A percentile compares a stretch with the other conserved stretches of the same genome.
These are phyloP conservation scores for Lasioglossum villosulum DNA, from an alignment of 2,888 invertebrate genomes.

Conservation along the genomic window DNA sequence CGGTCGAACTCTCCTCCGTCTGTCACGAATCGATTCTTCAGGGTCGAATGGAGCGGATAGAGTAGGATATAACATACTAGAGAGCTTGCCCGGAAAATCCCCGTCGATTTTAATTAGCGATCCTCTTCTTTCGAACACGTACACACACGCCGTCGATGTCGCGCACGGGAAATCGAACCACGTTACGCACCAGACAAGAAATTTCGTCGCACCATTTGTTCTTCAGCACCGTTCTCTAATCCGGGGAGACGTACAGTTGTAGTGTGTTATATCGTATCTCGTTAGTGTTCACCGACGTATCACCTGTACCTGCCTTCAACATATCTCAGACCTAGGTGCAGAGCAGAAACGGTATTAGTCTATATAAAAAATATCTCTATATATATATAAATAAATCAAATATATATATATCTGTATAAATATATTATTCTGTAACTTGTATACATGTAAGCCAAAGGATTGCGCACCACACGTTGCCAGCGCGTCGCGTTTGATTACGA, in stretches of 20 bases:
- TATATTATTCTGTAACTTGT: conserved; percentile 49
- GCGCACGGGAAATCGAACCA: neutral
- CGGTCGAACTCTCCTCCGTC: neutral
- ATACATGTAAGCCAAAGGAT: conserved; percentile 72
- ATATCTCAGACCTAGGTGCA: conserved; percentile 70
- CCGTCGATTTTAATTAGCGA: neutral
- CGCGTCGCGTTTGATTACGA: conserved; percentile 74
- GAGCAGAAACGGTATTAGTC: conserved; percentile 62
- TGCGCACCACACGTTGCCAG: conserved; percentile 60
- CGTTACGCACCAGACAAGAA: neutral
- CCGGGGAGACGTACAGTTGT: conserved; percentile 26
- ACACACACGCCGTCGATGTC: conserved; percentile 26
- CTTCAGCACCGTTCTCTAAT: neutral
- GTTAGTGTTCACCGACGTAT: conserved; percentile 64
- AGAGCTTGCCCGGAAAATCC: conserved; percentile 1
- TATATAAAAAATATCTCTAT: neutral
- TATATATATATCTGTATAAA: neutral
- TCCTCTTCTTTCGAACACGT: conserved; percentile 28
- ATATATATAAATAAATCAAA: neutral
- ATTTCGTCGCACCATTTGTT: neutral
- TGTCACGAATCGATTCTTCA: neutral
- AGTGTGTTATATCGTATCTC: conserved; percentile 62
- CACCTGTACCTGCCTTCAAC: conserved; percentile 68
- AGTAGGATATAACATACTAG: conserved; percentile 37
- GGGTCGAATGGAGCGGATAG: conserved; percentile 15